These are phyloP conservation scores for Anthopleura xanthogrammica DNA, from an alignment of 92 coral and sea anemone species.

Conservation along the genomic window DNA sequence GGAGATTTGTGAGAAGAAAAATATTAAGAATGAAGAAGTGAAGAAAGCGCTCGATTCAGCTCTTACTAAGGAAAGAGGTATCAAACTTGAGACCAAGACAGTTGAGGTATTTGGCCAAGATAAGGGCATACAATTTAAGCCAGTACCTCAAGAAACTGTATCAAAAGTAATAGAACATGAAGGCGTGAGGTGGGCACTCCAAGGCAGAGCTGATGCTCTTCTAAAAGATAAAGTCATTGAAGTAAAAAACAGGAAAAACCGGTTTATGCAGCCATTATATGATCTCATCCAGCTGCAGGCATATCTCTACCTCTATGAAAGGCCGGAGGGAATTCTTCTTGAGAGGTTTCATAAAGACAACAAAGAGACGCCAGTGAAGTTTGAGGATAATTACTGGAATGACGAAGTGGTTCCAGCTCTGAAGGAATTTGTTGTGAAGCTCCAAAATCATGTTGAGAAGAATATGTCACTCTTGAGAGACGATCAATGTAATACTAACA, in stretches of 20 bases:
- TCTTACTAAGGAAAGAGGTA: slow-evolving; percentile 84
- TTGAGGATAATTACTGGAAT: slow-evolving; percentile 73
- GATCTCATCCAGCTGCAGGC: slow-evolving; percentile 90
- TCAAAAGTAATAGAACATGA: slow-evolving; percentile 60
- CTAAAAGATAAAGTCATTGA: slow-evolving; percentile 78
- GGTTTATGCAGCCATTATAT: slow-evolving; percentile 88
- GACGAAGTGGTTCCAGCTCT: slow-evolving; percentile 73
- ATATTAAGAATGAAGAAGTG: slow-evolving; percentile 53
- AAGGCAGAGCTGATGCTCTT: slow-evolving; percentile 89
- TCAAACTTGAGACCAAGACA: slow-evolving; percentile 74
- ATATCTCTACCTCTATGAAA: slow-evolving; percentile 76
- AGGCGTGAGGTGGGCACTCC: slow-evolving; percentile 71
- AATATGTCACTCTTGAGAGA: slow-evolving; percentile 65
- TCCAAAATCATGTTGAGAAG: slow-evolving; percentile 48
- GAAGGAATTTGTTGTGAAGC: slow-evolving; percentile 68
- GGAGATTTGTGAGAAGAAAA: slow-evolving; percentile 70
- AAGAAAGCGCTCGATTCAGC: slow-evolving; percentile 70
- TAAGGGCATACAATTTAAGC: slow-evolving; percentile 57
- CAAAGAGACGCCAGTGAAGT: slow-evolving; percentile 67
- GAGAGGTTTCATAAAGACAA: slow-evolving; percentile 76
- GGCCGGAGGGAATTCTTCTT: slow-evolving; percentile 69
- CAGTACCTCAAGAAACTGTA: slow-evolving; percentile 37
- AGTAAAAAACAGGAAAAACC: slow-evolving; percentile 83
- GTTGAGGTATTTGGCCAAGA: slow-evolving; percentile 62
- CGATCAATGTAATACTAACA: not conserved